phyloP scores from a whole-genome alignment of 2,113 vertebrate species.

The Entomyzon cyanotis region DNA sequence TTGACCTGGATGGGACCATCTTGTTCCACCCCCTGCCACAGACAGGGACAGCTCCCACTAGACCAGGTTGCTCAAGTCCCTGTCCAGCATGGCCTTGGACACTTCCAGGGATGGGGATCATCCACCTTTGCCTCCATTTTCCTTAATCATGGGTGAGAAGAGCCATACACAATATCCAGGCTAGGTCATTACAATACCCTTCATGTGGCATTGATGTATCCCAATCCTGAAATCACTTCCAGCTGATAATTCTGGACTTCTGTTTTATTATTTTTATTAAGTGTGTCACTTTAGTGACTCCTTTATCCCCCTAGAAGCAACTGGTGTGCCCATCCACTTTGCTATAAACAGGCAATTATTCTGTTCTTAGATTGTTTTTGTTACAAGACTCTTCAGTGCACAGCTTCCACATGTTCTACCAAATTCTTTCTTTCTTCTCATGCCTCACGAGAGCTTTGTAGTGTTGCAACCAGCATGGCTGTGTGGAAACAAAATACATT shows the following conservation, averaged over 20 bases:
- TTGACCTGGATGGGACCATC: background rate
- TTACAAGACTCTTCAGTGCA: background rate
- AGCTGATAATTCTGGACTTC: background rate
- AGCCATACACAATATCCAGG: background rate
- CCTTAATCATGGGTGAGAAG: background rate
- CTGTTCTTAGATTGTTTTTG: background rate
- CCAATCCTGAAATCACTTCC: background rate
- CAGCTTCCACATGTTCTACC: accelerated
- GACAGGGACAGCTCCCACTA: background rate
- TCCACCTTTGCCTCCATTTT: background rate
- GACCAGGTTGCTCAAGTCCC: background rate
- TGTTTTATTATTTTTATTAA: background rate
- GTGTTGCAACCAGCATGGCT: background rate
- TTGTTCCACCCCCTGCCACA: background rate
- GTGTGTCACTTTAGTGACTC: background rate
- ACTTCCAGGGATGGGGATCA: background rate
- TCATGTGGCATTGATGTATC: background rate
- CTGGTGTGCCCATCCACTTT: background rate
- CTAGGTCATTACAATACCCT: background rate
- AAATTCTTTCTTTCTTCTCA: background rate
- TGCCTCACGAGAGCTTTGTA: background rate
- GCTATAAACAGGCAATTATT: background rate
- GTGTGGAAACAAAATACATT: background rate
- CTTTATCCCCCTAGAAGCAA: background rate
- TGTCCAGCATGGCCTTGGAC: background rate